Evolutionary conservation across 2,888 invertebrate genomes (phyloP), one percentile per base, ranked within the genome.

Genomic region (Lampropteryx suffumata): DNA sequence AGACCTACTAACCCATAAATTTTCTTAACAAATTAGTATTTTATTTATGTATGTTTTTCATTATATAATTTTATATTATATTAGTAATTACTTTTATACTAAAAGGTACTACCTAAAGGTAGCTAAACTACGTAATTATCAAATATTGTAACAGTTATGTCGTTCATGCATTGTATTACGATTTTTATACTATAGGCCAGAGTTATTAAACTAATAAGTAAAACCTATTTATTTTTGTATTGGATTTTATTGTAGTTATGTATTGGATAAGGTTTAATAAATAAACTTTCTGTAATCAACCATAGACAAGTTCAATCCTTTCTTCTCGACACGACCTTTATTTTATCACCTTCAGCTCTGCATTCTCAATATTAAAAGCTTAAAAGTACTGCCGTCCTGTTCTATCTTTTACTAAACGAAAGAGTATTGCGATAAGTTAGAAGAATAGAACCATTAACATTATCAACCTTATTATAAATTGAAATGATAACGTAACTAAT

Each of bases 221-320:
- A 78, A n/a, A n/a, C n/a, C n/a, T 81, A 81, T 84, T 82, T 84
- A 84, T 82, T 83, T 80, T 80, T 84, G 68, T 82, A 83, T 79
- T 62, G 64, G 74, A 75, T 68, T 72, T 66, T 73, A 71, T 73
- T 81, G 74, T 82, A 80, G 76, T 73, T 72, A 64, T 69, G 68
- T 69, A 61, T 59, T 57, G 50, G 17, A 58, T 70, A 67, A 69
- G 62, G 57, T 74, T 73, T 71, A 36, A 64, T 60, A 71, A 78
- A 79, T 77, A 77, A 79, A 78, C 67, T 66, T 71, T 65, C 59
- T 67, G 56, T 65, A 67, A 54, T 55, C 57, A 67, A 54, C 55
- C 57, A 57, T 46, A 50, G 48, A 53, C 40, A 60, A 58, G 55
- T 59, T 60, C 39, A 50, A 49, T 60, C 30, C 41, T 5, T 45